Evolutionary conservation across 2,888 invertebrate species (phyloP), one percentile per base, ranked within the genome.

Genomic region (Yponomeuta cagnagella): DNA sequence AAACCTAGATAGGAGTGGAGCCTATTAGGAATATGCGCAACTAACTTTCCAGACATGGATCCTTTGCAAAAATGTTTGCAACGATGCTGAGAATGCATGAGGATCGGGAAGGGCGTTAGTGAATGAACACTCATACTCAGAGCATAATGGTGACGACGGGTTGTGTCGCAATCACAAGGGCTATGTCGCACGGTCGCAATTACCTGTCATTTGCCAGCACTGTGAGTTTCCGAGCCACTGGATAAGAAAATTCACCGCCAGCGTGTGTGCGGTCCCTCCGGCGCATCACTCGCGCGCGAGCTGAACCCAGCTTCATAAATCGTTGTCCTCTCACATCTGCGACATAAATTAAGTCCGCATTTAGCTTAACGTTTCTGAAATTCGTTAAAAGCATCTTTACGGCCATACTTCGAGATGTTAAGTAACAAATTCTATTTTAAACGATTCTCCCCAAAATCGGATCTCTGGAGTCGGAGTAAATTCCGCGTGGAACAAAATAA

Each of bases 141-240:
- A 43, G 43, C 6, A 43, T 8, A 43, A 43, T 43, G 43, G 6
- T 43, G 9, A 6, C 43, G 43, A 8, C 43, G 43, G 43, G 43
- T 43, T 43, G 43, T 43, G 43, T 43, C 43, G 9, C 33, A 33
- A 33, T 33, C 3, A 33, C 33, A 5, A 4, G 3, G 33, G 33
- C 33, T 33, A 2, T 5, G 33, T 33, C 1, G 33, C 33, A 33
- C 33, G 33, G 33, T 33, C 12, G 43, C n/a, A 10, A 68, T 68
- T 48, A 68, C 68, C 69, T 58, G 69, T 31, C 52, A 31, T 68
- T 68, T 68, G 23, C 68, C 48, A 48, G 30, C n/a, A 23, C 43
- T 43, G 48, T 10, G 23, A 48, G 9, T 48, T 68, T 68, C 30
- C 48, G 23, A 43, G 52, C 68, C 48, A 68, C 48, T 30, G 68